phyloP scores from a whole-genome alignment of 35 echinoderm and acorn worm species.

The Eucidaris tribuloides region DNA sequence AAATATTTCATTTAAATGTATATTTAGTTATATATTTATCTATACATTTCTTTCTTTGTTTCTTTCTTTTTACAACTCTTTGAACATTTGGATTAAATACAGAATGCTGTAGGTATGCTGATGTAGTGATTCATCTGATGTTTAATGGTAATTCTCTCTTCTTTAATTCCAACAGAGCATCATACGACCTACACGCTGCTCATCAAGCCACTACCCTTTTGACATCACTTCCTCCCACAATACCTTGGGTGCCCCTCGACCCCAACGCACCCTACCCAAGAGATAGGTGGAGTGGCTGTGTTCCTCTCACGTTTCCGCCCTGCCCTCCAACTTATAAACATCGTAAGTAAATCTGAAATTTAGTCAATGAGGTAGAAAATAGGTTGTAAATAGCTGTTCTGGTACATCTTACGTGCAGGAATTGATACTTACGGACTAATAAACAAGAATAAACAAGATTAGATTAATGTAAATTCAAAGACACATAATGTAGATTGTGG shows the following conservation, averaged over 20 bases:
- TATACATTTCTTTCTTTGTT: too few species aligned
- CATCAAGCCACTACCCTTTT: conserved; percentile 31
- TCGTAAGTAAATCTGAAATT: neutral
- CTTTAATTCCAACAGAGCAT: conserved; percentile 1
- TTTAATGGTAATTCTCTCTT: neutral
- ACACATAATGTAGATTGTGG: neutral
- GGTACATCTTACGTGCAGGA: neutral
- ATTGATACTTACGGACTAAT: neutral
- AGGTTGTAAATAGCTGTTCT: too few species aligned
- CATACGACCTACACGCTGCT: conserved; percentile 37
- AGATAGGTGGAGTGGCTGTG: conserved; percentile 10
- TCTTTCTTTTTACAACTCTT: too few species aligned
- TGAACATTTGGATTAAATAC: too few species aligned
- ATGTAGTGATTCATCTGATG: too few species aligned
- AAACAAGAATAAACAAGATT: neutral
- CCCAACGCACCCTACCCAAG: conserved; percentile 21
- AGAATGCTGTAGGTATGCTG: too few species aligned
- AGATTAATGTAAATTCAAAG: neutral
- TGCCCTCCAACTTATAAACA: neutral
- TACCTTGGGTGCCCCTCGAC: conserved; percentile 58
- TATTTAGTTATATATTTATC: too few species aligned
- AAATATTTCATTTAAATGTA: too few species aligned
- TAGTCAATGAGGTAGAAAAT: too few species aligned
- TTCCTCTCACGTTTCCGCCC: conserved; percentile 6
- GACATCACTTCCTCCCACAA: conserved; percentile 17